Conservation (phyloP, 2,113 vertebrate species). For the Salminus brasiliensis region DNA sequence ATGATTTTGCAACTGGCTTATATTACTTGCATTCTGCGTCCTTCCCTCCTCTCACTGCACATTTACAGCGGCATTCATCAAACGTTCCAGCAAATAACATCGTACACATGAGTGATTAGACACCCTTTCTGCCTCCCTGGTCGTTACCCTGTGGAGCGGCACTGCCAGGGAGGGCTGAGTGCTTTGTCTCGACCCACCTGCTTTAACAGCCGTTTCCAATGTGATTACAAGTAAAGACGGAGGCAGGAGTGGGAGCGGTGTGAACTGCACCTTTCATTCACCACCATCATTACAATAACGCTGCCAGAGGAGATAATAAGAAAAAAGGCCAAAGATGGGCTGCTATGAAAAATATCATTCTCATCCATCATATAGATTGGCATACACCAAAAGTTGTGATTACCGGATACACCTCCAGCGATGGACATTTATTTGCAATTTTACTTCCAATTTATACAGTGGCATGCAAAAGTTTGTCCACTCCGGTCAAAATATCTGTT, state of each 20-base stretch:
- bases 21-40: neutral
- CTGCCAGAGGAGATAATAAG: neutral
- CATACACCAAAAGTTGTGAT: neutral
- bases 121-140: constrained; percentile 18
- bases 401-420: neutral
- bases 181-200: neutral
- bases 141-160: constrained; percentile 26
- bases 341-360: neutral
- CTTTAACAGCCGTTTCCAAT: constrained; percentile 8
- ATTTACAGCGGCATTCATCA: constrained; percentile 49
- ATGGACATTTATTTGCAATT: neutral
- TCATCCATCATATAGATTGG: neutral
- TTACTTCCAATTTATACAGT: neutral
- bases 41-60: constrained; percentile 4
- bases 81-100: constrained; percentile 25
- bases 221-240: constrained; percentile 23
- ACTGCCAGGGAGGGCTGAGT: neutral
- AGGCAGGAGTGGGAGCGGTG: neutral
- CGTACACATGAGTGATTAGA: constrained; percentile 45
- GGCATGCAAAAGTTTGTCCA: too few relatives aligned
- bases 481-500: too few relatives aligned
- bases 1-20: neutral
- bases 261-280: neutral
- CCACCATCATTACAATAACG: neutral
- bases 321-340: neutral